Evolutionary conservation across 53 echinoderm and acorn worm species (phyloP).

Genomic region (Henricia sp.): DNA sequence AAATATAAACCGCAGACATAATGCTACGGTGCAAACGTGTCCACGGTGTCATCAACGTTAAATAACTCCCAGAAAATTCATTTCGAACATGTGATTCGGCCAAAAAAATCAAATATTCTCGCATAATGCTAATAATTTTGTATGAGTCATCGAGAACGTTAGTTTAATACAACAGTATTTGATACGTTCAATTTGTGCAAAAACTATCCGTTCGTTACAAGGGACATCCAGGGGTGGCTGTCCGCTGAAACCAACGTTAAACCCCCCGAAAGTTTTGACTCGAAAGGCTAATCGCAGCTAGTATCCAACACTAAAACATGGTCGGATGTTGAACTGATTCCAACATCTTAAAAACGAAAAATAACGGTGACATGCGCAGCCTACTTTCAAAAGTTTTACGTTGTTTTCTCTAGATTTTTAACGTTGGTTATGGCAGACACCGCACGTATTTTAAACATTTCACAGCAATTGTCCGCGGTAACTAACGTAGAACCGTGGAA

Average conservation of each 20-base stretch:
- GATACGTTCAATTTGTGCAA: neutral
- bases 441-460: neutral
- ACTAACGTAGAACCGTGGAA: conserved; percentile 1
- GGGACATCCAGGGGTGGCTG: conserved; percentile 1
- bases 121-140: neutral
- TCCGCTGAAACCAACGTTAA: conserved; percentile 17
- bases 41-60: conserved; percentile 13
- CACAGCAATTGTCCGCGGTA: too few species aligned
- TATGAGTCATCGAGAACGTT: too few species aligned
- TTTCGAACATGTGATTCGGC: conserved; percentile 3
- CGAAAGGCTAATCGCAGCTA: neutral
- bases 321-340: neutral
- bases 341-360: neutral
- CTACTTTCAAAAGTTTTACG: neutral
- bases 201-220: conserved; percentile 7
- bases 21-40: neutral
- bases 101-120: neutral
- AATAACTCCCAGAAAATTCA: neutral
- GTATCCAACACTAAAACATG: neutral
- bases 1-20: neutral
- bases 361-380: neutral
- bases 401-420: neutral
- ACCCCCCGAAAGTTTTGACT: neutral
- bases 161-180: neutral
- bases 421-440: neutral